phyloP scores from a whole-genome alignment of 1,140 invertebrate species.

The Brachionus koreanus region DNA sequence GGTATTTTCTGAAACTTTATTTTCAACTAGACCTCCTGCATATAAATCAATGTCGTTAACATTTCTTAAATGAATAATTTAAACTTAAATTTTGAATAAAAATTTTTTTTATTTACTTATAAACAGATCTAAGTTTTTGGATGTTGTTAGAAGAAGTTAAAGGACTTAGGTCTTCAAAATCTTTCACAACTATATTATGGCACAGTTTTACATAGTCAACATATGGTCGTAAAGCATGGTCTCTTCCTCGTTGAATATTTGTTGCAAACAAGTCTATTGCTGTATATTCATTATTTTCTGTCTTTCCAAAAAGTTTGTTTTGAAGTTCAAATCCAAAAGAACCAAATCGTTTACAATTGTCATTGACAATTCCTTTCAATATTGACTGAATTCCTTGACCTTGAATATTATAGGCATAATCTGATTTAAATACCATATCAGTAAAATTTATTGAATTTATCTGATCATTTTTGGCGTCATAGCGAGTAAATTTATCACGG shows the following conservation, averaged over 20 bases:
- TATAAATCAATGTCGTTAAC: slow-evolving; percentile 43
- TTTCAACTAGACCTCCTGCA: slow-evolving; percentile 26
- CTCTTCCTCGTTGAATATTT: slow-evolving; percentile 31
- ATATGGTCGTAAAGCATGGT: slow-evolving; percentile 4
- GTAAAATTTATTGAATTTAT: neutral
- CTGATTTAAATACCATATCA: neutral
- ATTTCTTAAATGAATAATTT: neutral
- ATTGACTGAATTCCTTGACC: neutral
- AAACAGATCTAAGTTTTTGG: neutral
- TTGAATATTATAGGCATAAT: neutral
- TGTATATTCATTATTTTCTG: neutral
- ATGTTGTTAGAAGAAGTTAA: neutral
- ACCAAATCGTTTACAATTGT: slow-evolving; percentile 2
- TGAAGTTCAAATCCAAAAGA: neutral
- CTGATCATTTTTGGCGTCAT: neutral
- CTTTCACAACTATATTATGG: neutral
- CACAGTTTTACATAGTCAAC: slow-evolving; percentile 7
- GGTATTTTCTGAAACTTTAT: slow-evolving; percentile 60
- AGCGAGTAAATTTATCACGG: neutral
- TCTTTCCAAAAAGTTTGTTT: slow-evolving; percentile 35
- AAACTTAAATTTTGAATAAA: neutral
- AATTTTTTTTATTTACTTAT: neutral
- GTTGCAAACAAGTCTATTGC: neutral
- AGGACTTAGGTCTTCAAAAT: slow-evolving; percentile 6
- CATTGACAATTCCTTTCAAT: neutral